These are phyloP conservation scores for Pseudomyrmex sp. DNA, from an alignment of 1,140 invertebrate genomes.

Conservation along the genomic window DNA sequence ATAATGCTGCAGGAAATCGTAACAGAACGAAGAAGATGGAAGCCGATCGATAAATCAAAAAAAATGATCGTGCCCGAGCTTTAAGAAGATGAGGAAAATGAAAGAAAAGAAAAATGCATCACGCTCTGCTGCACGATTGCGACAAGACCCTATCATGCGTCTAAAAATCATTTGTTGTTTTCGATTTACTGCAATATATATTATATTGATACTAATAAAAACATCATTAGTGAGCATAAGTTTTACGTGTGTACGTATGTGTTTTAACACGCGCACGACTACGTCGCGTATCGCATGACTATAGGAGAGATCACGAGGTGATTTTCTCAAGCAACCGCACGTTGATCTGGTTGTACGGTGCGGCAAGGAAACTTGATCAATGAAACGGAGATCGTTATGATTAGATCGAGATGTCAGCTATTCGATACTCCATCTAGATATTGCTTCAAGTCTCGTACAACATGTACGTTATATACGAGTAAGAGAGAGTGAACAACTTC, in stretches of 20 bases:
- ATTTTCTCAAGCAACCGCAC: constrained; percentile 9
- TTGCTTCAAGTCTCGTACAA: not conserved
- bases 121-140: constrained; percentile 38
- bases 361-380: not conserved
- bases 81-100: not conserved
- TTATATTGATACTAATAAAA: constrained; percentile 63
- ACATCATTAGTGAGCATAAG: constrained; percentile 34
- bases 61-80: constrained; percentile 2
- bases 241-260: not conserved
- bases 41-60: not conserved
- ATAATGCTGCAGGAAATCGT: constrained; percentile 30
- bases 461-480: not conserved
- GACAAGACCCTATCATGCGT: not conserved
- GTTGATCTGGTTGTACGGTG: constrained; percentile 18
- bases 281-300: constrained; percentile 29
- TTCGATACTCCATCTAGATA: constrained; percentile 12
- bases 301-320: constrained; percentile 33
- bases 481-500: no score
- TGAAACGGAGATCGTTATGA: not conserved
- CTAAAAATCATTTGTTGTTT: not conserved
- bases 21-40: not conserved
- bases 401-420: not conserved
- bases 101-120: not conserved
- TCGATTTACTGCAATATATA: constrained; percentile 34
- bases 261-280: constrained; percentile 5